phyloP scores from a whole-genome alignment of 2,113 vertebrate genomes.

The Hydrolagus affinis region DNA sequence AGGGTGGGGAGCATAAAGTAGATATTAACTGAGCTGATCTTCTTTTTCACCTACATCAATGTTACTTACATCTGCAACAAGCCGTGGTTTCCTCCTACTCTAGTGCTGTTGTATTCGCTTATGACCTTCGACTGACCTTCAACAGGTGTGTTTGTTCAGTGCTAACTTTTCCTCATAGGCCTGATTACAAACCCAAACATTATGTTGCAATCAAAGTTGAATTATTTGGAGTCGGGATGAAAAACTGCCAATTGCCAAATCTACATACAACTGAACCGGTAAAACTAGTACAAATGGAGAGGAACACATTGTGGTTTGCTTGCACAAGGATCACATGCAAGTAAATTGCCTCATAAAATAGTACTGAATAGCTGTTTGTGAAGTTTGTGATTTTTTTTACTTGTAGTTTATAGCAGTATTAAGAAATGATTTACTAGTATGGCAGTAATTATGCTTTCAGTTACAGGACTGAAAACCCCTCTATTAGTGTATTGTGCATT shows the following conservation, averaged over 20 bases:
- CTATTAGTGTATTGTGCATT: neutral
- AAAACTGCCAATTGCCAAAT: conserved; percentile 13
- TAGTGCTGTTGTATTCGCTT: neutral
- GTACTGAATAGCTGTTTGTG: too few species aligned
- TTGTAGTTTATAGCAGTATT: conserved; percentile 23
- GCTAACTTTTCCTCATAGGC: neutral
- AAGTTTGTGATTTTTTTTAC: conserved; percentile 17
- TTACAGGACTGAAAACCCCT: neutral
- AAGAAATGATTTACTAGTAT: conserved; percentile 15
- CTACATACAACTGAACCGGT: neutral
- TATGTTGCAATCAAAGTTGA: neutral
- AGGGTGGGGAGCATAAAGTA: too few species aligned
- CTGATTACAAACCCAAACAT: neutral
- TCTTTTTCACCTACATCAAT: neutral
- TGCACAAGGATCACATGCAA: neutral
- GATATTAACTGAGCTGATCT: too few species aligned
- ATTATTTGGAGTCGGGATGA: neutral
- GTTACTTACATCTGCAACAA: neutral
- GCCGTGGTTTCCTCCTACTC: neutral
- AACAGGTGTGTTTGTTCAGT: neutral
- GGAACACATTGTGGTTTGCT: conserved; percentile 26
- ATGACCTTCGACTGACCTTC: neutral
- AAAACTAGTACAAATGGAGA: neutral
- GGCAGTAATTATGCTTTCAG: neutral
- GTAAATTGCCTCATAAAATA: conserved; percentile 14